A percentile compares a stretch with the other conserved stretches of the same genome.
Conservation (phyloP, 2,888 invertebrate genomes). For the Trissolcus brochymenae region DNA sequence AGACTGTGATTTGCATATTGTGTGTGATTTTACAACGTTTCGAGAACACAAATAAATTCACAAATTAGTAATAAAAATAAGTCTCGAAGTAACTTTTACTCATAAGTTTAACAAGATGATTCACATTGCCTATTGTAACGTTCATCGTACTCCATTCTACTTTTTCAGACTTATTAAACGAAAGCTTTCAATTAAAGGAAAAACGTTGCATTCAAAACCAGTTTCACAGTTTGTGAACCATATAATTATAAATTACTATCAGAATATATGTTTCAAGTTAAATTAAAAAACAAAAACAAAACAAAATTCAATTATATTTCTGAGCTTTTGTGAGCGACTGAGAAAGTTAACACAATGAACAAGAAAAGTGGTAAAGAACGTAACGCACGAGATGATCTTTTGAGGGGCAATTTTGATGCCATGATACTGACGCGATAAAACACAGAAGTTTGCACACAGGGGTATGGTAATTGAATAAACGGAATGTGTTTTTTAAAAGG, state of each 20-base stretch:
- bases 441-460: background rate
- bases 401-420: constrained; percentile 9
- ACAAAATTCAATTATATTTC: background rate
- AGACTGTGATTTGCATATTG: too few species aligned
- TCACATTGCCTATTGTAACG: constrained; percentile 6
- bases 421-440: background rate
- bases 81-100: constrained; percentile 11
- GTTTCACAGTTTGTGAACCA: background rate
- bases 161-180: background rate
- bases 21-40: too few species aligned
- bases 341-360: background rate
- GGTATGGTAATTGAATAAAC: constrained; percentile 24
- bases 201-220: background rate
- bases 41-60: too few species aligned
- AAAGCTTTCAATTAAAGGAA: background rate
- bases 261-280: background rate
- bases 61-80: background rate
- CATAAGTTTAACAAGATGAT: constrained; percentile 8
- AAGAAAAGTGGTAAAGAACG: constrained; percentile 12
- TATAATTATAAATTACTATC: background rate
- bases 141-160: background rate
- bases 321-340: background rate
- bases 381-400: constrained; percentile 9
- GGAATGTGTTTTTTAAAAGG: constrained; percentile 15
- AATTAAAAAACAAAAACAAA: too few species aligned